Conservation (phyloP, 2,888 invertebrate genomes). For the Falcaria lacertinaria region DNA sequence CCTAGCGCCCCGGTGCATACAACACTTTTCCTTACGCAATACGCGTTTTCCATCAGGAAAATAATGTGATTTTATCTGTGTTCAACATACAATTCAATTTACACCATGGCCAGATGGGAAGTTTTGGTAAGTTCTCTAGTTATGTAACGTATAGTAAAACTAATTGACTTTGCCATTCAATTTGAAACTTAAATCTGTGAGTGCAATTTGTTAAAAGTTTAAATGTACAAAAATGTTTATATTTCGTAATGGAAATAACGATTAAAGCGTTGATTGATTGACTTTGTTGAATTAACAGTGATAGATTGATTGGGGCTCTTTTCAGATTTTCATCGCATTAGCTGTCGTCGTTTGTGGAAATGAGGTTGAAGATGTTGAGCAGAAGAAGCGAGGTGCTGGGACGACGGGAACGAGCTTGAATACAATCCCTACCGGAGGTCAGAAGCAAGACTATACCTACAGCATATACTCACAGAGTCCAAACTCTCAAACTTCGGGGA, state of each 20-base stretch:
- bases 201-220: constrained; percentile 16
- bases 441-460: constrained; percentile 70
- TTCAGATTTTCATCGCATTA: constrained; percentile 60
- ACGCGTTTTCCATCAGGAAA: constrained; percentile 38
- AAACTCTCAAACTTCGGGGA: constrained; percentile 33
- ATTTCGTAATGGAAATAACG: constrained; percentile 10
- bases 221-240: constrained; percentile 14
- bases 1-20: constrained; percentile 45
- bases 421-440: constrained; percentile 61
- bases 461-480: constrained; percentile 58
- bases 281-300: constrained; percentile 28
- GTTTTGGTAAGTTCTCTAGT: constrained; percentile 56
- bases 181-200: constrained; percentile 1
- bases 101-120: constrained; percentile 53
- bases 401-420: constrained; percentile 61
- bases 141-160: constrained; percentile 9
- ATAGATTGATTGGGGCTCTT: constrained; percentile 39
- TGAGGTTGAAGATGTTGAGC: constrained; percentile 62
- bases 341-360: constrained; percentile 49
- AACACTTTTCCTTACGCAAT: constrained; percentile 65
- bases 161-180: constrained; percentile 2
- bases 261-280: constrained; percentile 41
- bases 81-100: constrained; percentile 15
- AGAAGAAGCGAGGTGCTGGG: constrained; percentile 66
- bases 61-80: constrained; percentile 58